Conservation (phyloP, 2,888 invertebrate genomes). For the Ochropleura plecta region DNA sequence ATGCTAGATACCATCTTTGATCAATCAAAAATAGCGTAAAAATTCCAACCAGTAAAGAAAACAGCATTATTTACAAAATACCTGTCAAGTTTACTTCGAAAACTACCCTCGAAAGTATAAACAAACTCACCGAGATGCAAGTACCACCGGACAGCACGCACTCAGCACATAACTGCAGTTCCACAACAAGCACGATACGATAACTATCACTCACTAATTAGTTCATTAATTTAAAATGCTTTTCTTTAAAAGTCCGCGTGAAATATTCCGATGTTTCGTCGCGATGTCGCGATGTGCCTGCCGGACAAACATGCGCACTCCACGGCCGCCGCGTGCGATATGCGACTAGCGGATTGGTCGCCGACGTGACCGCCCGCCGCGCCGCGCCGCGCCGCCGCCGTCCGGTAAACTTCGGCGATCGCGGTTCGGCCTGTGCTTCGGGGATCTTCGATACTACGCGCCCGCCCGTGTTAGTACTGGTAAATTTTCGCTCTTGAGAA, state of each 20-base stretch:
- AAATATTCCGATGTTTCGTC: slow-evolving; percentile 42
- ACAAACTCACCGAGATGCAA: slow-evolving; percentile 58
- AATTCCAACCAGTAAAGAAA: neutral
- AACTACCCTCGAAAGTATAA: slow-evolving; percentile 49
- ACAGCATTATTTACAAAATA: neutral
- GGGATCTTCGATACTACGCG: slow-evolving; percentile 13
- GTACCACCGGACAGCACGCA: slow-evolving; percentile 41
- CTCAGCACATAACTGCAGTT: slow-evolving; percentile 57
- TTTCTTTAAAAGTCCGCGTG: slow-evolving; percentile 53
- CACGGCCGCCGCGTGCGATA: slow-evolving; percentile 62
- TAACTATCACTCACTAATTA: slow-evolving; percentile 63
- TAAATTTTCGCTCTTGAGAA: neutral
- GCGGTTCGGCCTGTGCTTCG: slow-evolving; percentile 22
- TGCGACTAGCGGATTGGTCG: slow-evolving; percentile 28
- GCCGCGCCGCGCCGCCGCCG: slow-evolving; percentile 13
- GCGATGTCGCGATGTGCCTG: slow-evolving; percentile 22
- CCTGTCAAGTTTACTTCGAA: slow-evolving; percentile 4
- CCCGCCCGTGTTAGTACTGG: neutral
- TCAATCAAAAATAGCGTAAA: neutral
- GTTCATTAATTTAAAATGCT: slow-evolving; percentile 39
- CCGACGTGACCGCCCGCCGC: neutral
- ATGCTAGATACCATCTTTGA: neutral
- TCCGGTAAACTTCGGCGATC: neutral
- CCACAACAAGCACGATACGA: slow-evolving; percentile 61
- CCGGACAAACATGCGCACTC: slow-evolving; percentile 38